Conservation (phyloP, 2,797 vertebrate genomes). For the Thalassophryne amazonica region DNA sequence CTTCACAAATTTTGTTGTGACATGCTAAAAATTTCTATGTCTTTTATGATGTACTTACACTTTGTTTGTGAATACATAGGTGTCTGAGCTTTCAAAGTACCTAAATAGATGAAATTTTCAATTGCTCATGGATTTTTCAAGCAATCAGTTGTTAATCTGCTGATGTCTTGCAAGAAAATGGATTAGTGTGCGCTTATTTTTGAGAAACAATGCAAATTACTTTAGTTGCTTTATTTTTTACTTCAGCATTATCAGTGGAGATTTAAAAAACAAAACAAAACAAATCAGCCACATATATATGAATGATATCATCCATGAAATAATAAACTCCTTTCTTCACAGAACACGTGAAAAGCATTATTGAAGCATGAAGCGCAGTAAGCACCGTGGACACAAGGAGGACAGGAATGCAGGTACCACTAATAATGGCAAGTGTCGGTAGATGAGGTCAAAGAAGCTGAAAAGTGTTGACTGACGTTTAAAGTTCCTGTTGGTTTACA, state of each 20-base stretch:
- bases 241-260: too few species aligned
- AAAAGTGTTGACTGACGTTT: slow-evolving; percentile 5
- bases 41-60: neutral
- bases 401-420: slow-evolving; percentile 81
- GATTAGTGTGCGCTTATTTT: neutral
- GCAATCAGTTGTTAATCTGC: neutral
- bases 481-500: neutral
- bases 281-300: neutral
- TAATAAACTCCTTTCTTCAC: slow-evolving; percentile 4
- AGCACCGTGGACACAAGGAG: slow-evolving; percentile 85
- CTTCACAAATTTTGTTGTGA: neutral
- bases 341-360: slow-evolving; percentile 78
- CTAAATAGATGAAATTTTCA: slow-evolving; percentile 2
- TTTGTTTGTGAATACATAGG: neutral
- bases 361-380: slow-evolving; percentile 91
- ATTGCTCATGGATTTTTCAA: neutral
- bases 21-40: neutral
- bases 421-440: slow-evolving; percentile 4
- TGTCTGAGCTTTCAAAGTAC: neutral
- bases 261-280: neutral
- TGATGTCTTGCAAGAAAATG: neutral
- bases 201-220: neutral
- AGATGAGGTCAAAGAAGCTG: slow-evolving; percentile 2
- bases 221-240: neutral
- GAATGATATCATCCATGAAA: neutral